phyloP scores from a whole-genome alignment of 2,797 vertebrate genomes.

The Sternarchorhynchus goeldii region DNA sequence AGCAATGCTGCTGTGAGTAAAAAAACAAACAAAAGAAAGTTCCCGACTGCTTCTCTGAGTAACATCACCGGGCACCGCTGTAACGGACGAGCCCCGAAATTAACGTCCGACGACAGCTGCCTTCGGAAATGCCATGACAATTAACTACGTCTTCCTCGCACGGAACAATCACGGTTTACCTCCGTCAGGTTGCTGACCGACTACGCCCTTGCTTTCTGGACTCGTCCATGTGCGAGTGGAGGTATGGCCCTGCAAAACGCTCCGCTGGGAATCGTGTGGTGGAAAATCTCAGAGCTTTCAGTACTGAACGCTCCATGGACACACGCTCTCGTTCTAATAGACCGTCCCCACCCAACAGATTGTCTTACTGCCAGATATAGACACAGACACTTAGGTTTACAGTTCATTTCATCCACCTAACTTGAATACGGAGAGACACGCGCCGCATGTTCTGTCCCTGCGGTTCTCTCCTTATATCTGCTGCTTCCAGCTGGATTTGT shows the following conservation, averaged over 20 bases:
- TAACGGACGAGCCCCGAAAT: conserved; percentile 15
- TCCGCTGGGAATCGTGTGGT: too few species aligned
- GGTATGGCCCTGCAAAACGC: too few species aligned
- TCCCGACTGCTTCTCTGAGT: background rate
- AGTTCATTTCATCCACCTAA: too few species aligned
- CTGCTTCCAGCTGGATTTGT: background rate
- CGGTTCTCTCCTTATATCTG: background rate
- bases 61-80: conserved; percentile 23
- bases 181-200: too few species aligned
- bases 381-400: background rate
- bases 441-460: background rate
- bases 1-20: background rate
- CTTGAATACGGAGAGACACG: too few species aligned
- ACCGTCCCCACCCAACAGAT: background rate
- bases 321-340: too few species aligned
- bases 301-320: too few species aligned
- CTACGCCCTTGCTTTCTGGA: too few species aligned
- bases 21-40: too few species aligned
- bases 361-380: background rate
- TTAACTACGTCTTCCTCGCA: background rate
- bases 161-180: too few species aligned
- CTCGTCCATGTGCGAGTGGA: too few species aligned
- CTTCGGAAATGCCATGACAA: background rate
- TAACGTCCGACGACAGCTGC: background rate
- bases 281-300: too few species aligned